These are phyloP conservation scores for Oreonectes daqikongensis DNA, from an alignment of 2,797 vertebrate genomes.

Conservation along the genomic window DNA sequence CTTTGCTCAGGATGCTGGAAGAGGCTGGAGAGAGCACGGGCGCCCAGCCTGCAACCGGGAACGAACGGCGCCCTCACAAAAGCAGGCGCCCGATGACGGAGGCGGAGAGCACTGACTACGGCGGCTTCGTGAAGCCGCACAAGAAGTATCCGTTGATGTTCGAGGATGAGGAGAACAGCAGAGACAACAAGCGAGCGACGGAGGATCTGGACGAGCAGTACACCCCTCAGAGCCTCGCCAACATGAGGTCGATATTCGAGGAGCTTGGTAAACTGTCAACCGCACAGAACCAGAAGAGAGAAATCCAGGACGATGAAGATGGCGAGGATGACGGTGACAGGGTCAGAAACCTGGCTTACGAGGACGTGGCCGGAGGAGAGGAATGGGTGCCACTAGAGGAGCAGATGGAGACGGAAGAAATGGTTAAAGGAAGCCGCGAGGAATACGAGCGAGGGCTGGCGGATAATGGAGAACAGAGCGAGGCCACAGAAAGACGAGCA, in stretches of 20 bases:
- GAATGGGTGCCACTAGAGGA: slow-evolving; percentile 95
- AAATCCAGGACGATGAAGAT: slow-evolving; percentile 82
- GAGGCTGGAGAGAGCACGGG: slow-evolving; percentile 83
- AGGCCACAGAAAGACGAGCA: slow-evolving; percentile 78
- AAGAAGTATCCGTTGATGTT: slow-evolving; percentile 85
- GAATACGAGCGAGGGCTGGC: slow-evolving; percentile 82
- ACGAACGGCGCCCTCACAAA: slow-evolving; percentile 76
- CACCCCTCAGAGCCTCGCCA: slow-evolving; percentile 94
- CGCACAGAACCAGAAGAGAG: slow-evolving; percentile 79
- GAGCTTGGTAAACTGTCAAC: slow-evolving; percentile 89
- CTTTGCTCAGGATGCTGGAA: slow-evolving; percentile 85
- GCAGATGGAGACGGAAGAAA: slow-evolving; percentile 91
- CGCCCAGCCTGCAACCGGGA: slow-evolving; percentile 68
- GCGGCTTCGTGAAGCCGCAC: slow-evolving; percentile 82
- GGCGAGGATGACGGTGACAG: slow-evolving; percentile 82
- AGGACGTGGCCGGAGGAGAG: slow-evolving; percentile 92
- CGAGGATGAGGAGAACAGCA: slow-evolving; percentile 84
- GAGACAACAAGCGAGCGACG: slow-evolving; percentile 89
- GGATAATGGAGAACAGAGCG: slow-evolving; percentile 72
- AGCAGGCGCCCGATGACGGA: slow-evolving; percentile 70
- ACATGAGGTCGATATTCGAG: slow-evolving; percentile 93
- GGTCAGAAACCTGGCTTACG: slow-evolving; percentile 87
- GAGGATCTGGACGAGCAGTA: slow-evolving; percentile 97
- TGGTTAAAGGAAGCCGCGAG: slow-evolving; percentile 89
- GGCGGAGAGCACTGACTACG: slow-evolving; percentile 82